phyloP scores from a whole-genome alignment of 2,888 invertebrate genomes.

The Nesidiocoris tenuis region DNA sequence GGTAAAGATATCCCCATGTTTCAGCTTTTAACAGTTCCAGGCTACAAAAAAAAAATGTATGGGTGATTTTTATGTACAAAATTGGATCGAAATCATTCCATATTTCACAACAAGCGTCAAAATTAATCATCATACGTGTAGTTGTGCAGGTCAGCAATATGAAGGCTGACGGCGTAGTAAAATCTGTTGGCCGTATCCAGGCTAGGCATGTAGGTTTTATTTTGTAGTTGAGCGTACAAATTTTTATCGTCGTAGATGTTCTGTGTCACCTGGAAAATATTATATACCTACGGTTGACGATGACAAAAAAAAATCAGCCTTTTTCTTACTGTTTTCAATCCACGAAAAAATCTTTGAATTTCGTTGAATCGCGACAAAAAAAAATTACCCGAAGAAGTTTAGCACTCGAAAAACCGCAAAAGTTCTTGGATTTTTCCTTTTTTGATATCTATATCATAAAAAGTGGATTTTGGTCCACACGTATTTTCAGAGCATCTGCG shows the following conservation, averaged over 20 bases:
- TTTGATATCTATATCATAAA: not conserved
- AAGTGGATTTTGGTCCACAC: no score
- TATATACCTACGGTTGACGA: not conserved
- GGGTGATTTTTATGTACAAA: not conserved
- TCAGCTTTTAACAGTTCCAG: slow-evolving; percentile 13
- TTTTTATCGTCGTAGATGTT: slow-evolving; percentile 10
- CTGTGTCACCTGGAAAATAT: slow-evolving; percentile 7
- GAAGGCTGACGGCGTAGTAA: slow-evolving; percentile 4
- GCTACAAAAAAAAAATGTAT: not conserved
- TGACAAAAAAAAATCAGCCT: no score
- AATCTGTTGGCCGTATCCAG: slow-evolving; percentile 19
- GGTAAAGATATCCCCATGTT: slow-evolving; percentile 6
- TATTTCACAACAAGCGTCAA: no score
- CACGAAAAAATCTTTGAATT: no score
- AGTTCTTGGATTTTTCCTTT: not conserved
- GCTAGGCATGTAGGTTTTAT: slow-evolving; percentile 18
- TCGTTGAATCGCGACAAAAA: no score
- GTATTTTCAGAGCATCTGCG: no score
- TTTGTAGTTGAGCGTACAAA: slow-evolving; percentile 3
- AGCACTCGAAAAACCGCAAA: not conserved
- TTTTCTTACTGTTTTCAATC: no score
- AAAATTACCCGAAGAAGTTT: not conserved
- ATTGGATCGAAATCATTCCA: no score
- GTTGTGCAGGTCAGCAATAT: slow-evolving; percentile 23
- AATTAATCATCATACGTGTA: slow-evolving; percentile 3